Evolutionary conservation across 2,113 vertebrate genomes (phyloP).

Genomic region (Xenus cinereus): DNA sequence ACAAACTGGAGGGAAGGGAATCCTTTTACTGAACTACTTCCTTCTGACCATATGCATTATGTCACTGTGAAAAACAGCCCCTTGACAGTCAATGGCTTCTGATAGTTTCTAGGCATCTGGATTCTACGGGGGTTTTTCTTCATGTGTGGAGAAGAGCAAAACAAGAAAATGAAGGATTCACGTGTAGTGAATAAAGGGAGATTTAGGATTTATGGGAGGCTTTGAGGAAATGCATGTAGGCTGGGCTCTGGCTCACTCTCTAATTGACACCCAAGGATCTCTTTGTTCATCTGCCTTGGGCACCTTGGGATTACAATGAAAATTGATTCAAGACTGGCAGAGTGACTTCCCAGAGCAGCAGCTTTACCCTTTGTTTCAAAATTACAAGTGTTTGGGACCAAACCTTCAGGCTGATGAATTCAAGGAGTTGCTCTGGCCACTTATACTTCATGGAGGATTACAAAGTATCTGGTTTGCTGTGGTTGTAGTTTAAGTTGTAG

Average conservation of each 20-base stretch:
- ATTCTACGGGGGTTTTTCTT: background rate
- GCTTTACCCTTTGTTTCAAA: background rate
- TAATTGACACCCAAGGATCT: background rate
- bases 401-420: background rate
- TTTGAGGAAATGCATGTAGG: background rate
- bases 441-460: too few relatives aligned
- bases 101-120: background rate
- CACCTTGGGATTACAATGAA: background rate
- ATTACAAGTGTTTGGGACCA: background rate
- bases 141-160: background rate
- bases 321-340: background rate
- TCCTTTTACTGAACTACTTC: background rate
- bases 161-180: background rate
- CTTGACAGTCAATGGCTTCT: background rate
- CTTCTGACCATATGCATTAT: background rate
- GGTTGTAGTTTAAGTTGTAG: background rate
- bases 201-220: background rate
- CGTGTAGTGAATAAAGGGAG: background rate
- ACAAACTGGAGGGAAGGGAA: background rate
- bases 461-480: background rate
- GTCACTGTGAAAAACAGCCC: background rate
- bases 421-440: background rate
- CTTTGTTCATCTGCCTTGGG: background rate
- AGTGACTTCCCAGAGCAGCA: background rate
- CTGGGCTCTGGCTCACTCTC: background rate